Conservation (phyloP, 2,113 vertebrate species). For the Rousettus leschenaultii region DNA sequence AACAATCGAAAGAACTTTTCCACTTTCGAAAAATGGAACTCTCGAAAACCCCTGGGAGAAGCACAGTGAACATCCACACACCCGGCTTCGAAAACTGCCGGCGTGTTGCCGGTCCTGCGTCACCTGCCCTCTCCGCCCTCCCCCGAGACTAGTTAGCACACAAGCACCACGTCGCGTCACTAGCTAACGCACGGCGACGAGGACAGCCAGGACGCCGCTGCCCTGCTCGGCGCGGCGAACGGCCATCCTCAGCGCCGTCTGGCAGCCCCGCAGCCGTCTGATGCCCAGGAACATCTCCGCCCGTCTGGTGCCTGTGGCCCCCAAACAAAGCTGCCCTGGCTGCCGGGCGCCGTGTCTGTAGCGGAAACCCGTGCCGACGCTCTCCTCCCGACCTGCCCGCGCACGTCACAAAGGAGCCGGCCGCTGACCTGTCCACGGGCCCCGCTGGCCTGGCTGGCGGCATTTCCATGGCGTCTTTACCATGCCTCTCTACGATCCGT, state of each 20-base stretch:
- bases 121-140: not conserved
- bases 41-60: not conserved
- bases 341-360: too few species aligned
- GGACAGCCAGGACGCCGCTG: not conserved
- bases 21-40: not conserved
- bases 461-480: accelerated
- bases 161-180: too few species aligned
- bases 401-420: too few species aligned
- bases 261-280: too few species aligned
- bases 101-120: accelerated
- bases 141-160: not conserved
- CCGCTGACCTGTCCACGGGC: too few species aligned
- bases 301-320: not conserved
- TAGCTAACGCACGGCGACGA: too few species aligned
- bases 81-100: not conserved
- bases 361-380: too few species aligned
- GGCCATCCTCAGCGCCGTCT: not conserved
- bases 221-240: not conserved
- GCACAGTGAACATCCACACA: not conserved
- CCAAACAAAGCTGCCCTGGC: accelerated
- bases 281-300: accelerated
- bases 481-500: not conserved
- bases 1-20: not conserved
- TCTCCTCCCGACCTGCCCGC: too few species aligned
- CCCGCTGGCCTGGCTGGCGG: not conserved